Conservation (phyloP, 2,797 vertebrate species). For the Cyprinodon diabolis region DNA sequence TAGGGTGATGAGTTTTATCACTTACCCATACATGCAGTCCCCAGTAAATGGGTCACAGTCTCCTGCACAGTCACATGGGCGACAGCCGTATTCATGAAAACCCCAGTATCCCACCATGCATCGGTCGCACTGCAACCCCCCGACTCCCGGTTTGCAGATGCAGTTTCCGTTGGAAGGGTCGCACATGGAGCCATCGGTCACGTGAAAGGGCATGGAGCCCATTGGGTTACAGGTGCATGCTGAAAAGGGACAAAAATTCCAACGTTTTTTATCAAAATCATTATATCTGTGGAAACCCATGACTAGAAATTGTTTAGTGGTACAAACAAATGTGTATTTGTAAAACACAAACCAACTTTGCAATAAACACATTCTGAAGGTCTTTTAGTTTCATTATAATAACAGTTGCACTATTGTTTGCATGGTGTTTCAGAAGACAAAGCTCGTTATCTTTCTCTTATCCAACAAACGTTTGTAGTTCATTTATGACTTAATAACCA, state of each 20-base stretch:
- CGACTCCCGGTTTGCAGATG: slow-evolving; percentile 93
- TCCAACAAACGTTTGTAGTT: slow-evolving; percentile 40
- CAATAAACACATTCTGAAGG: slow-evolving; percentile 36
- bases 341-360: neutral
- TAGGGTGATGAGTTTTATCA: neutral
- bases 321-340: neutral
- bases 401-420: slow-evolving; percentile 36
- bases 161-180: slow-evolving; percentile 91
- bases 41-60: slow-evolving; percentile 91
- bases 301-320: neutral
- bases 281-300: no score
- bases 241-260: slow-evolving; percentile 48
- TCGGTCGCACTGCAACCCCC: slow-evolving; percentile 86
- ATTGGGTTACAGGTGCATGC: slow-evolving; percentile 89
- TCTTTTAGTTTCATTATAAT: slow-evolving; percentile 20
- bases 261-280: no score
- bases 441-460: slow-evolving; percentile 54
- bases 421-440: slow-evolving; percentile 52
- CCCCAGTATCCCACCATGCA: slow-evolving; percentile 98
- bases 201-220: slow-evolving; percentile 85
- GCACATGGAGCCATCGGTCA: slow-evolving; percentile 77
- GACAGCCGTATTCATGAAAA: slow-evolving; percentile 91
- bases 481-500: slow-evolving; percentile 8
- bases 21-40: slow-evolving; percentile 88
- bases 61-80: slow-evolving; percentile 90